Conservation (phyloP, 2,888 invertebrate species). For the Melikaiella ostensackeni region DNA sequence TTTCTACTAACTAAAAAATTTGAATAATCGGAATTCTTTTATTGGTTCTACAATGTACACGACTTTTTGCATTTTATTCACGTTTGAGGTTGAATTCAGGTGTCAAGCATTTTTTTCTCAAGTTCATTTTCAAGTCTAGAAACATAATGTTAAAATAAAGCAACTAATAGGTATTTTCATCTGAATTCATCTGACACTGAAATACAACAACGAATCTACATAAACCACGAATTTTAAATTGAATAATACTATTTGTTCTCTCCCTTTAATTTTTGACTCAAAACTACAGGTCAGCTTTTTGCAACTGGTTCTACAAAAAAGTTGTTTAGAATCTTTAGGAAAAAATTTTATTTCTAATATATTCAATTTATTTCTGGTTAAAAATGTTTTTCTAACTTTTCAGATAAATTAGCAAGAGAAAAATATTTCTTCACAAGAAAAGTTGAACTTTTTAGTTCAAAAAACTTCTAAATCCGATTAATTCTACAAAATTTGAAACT, state of each 20-base stretch:
- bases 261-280: no score
- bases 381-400: no score
- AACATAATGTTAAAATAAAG: no score
- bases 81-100: slow-evolving; percentile 28
- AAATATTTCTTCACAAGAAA: no score
- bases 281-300: no score
- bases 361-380: no score
- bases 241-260: neutral
- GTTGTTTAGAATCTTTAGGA: no score
- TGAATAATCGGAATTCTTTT: neutral
- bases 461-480: neutral
- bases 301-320: no score
- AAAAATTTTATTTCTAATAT: no score
- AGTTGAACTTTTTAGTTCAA: no score
- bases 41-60: neutral
- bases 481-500: neutral
- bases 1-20: slow-evolving; percentile 19
- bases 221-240: neutral
- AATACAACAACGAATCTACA: neutral
- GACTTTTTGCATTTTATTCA: slow-evolving; percentile 10
- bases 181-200: slow-evolving; percentile 24
- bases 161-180: neutral
- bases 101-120: neutral
- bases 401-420: no score
- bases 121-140: no score